A percentile compares a stretch with the other conserved stretches of the same genome.
phyloP scores from a whole-genome alignment of 2,797 vertebrate genomes.

The Pantherophis alleghaniensis region DNA sequence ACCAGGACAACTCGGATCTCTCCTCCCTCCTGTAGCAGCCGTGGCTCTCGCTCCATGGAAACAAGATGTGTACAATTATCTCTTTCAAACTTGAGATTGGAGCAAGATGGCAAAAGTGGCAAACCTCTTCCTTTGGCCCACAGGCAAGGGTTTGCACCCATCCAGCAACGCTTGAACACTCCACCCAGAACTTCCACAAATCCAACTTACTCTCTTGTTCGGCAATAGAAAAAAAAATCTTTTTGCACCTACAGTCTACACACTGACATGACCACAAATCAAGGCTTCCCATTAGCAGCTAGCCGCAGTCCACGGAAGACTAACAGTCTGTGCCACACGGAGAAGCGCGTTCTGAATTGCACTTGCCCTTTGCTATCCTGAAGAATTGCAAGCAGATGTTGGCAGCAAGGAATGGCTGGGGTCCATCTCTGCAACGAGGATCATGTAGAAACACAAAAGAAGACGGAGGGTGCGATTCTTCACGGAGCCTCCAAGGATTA shows the following conservation, averaged over 20 bases:
- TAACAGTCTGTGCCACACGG: constrained; percentile 2
- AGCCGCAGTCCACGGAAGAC: constrained; percentile 18
- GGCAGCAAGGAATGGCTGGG: background rate
- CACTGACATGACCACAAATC: background rate
- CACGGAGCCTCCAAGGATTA: background rate
- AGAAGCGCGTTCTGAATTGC: background rate
- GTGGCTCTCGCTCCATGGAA: background rate
- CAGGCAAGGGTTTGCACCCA: background rate
- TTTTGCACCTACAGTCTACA: background rate
- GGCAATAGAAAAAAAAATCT: background rate
- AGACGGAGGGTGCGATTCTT: background rate
- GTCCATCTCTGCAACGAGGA: background rate
- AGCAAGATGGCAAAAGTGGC: background rate
- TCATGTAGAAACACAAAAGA: background rate
- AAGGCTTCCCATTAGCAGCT: constrained; percentile 9
- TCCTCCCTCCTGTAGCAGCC: background rate
- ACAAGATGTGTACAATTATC: background rate
- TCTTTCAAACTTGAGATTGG: background rate
- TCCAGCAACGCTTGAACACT: background rate
- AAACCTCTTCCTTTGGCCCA: background rate
- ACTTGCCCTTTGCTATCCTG: background rate
- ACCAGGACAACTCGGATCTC: background rate
- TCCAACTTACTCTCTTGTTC: background rate
- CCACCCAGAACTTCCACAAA: background rate
- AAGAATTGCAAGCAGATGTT: background rate